phyloP scores from a whole-genome alignment of 2,888 invertebrate species.

The Eupithecia dodoneata region DNA sequence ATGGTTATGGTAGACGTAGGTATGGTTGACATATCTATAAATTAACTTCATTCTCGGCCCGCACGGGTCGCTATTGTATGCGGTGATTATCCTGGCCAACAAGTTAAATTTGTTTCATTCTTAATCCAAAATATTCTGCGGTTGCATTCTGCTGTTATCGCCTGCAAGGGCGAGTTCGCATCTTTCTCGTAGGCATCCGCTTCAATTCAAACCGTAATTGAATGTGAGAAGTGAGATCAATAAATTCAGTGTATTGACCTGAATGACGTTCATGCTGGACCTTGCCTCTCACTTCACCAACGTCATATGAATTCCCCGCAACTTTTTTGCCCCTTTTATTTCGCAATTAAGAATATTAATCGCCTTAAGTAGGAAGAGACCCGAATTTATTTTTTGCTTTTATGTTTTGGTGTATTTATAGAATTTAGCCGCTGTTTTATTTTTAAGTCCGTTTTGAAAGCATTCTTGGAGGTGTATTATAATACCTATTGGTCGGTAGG shows the following conservation, averaged over 20 bases:
- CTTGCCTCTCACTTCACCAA: constrained; percentile 50
- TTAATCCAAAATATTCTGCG: not conserved
- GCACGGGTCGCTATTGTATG: not conserved
- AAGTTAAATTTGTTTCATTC: not conserved
- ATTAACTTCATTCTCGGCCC: not conserved
- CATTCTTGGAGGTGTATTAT: not conserved
- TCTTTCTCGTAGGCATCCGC: not conserved
- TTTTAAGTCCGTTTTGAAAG: not conserved
- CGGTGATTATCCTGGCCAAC: not conserved
- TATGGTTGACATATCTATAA: not conserved
- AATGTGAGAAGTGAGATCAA: constrained; percentile 54
- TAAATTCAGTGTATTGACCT: constrained; percentile 60
- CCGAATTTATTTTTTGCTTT: constrained; percentile 12
- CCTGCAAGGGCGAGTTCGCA: not conserved
- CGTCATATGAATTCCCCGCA: constrained; percentile 56
- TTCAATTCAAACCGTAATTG: constrained; percentile 52
- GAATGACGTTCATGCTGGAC: constrained; percentile 52
- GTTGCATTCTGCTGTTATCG: constrained; percentile 1
- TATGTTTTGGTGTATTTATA: constrained; percentile 6
- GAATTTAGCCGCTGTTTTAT: constrained; percentile 8
- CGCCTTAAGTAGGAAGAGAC: not conserved
- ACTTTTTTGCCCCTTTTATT: constrained; percentile 36
- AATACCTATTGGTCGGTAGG: not conserved
- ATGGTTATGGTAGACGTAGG: too few relatives aligned
- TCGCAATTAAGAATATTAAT: constrained; percentile 22